phyloP scores from a whole-genome alignment of 2,888 invertebrate genomes.

The Sicus ferrugineus region DNA sequence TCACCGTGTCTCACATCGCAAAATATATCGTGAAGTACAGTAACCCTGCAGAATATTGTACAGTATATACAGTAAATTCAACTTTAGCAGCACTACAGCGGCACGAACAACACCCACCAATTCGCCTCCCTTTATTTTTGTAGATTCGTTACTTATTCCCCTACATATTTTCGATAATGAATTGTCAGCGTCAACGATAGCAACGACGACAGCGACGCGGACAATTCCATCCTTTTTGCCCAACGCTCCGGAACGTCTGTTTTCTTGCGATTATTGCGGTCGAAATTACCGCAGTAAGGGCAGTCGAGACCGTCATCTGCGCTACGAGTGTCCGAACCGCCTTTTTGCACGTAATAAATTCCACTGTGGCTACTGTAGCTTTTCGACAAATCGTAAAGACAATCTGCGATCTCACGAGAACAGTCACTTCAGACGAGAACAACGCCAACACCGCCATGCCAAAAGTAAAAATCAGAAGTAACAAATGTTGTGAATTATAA shows the following conservation, averaged over 20 bases:
- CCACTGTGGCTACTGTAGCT: constrained; percentile 74
- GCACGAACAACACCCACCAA: background rate
- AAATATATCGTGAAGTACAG: background rate
- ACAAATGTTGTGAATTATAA: too few relatives aligned
- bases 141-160: constrained; percentile 14
- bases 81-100: background rate
- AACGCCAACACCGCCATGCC: too few relatives aligned
- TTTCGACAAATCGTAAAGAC: constrained; percentile 75
- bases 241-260: constrained; percentile 22
- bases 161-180: background rate
- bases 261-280: constrained; percentile 46
- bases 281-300: constrained; percentile 60
- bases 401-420: constrained; percentile 70
- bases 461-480: too few relatives aligned
- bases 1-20: too few relatives aligned
- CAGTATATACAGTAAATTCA: background rate
- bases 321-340: constrained; percentile 69
- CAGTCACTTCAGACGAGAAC: constrained; percentile 6
- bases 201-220: background rate
- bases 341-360: constrained; percentile 75
- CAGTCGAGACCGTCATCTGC: constrained; percentile 71
- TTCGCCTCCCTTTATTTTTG: constrained; percentile 25
- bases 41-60: too few relatives aligned
- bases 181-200: background rate
- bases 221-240: background rate